Evolutionary conservation across 2,113 vertebrate species (phyloP).

Genomic region (Carassius gibelio): DNA sequence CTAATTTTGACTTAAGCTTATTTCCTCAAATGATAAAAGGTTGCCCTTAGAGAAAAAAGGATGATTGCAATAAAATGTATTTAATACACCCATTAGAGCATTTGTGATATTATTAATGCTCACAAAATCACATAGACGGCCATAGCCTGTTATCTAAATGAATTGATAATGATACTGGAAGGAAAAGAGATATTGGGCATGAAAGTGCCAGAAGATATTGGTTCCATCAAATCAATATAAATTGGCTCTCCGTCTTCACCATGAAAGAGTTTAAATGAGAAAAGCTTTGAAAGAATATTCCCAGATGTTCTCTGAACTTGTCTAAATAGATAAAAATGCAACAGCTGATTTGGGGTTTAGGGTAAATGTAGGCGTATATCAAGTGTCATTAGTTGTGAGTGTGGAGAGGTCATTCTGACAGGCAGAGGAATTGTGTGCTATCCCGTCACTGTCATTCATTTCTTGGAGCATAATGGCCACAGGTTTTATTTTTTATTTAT

Average conservation of each 20-base stretch:
- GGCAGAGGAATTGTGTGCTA: background rate
- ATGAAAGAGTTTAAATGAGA: background rate
- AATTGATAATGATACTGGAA: constrained; percentile 18
- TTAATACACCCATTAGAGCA: background rate
- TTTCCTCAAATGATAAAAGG: background rate
- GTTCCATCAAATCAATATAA: constrained; percentile 32
- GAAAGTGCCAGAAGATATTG: background rate
- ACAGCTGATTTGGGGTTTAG: background rate
- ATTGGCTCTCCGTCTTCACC: background rate
- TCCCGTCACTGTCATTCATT: background rate
- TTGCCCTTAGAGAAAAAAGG: background rate
- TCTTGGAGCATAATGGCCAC: background rate
- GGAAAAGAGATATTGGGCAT: constrained; percentile 22
- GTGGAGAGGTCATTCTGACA: constrained; percentile 4
- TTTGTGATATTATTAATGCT: background rate
- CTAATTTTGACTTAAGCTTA: background rate
- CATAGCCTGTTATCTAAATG: background rate
- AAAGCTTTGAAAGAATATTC: constrained; percentile 24
- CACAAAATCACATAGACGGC: background rate
- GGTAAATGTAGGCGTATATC: constrained; percentile 6
- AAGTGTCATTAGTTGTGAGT: constrained; percentile 9
- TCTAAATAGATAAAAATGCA: background rate
- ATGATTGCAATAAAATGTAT: background rate
- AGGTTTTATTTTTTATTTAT: no score
- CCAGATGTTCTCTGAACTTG: background rate